Evolutionary conservation across 1,140 invertebrate genomes (phyloP), one percentile per base, ranked within the genome.

Genomic region (Brachionus plicatilis): DNA sequence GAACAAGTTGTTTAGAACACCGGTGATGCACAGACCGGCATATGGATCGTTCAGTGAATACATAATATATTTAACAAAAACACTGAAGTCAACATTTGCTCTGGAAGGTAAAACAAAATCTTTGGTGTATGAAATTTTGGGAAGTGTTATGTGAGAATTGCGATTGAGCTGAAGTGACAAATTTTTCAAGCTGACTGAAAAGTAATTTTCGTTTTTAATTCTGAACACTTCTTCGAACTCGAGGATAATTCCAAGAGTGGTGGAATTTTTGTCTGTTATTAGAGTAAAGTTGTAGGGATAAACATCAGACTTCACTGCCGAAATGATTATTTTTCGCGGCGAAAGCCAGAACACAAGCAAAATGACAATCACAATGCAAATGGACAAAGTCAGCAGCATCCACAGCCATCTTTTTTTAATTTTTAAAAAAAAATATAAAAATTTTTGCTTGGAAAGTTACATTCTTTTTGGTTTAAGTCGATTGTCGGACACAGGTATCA

Each of bases 391-490:
- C 20, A 65, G 14, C n/a, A 82, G 11, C 9, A 60, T 68, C 79
- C 79, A 82, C 17, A 82, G n/a, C 79, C 79, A 82, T 37, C 79
- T 82, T 14, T 24, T 43, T 12, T 75, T 43, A 75, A 45, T 20
- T 8, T 43, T 47, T 47, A 37, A 2, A 2, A 70, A 24, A 70
- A 14, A 5, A n/a, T 41, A 47, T 20, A 0, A 75, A 75, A 75
- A 75, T 29, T 75, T 43, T 45, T 20, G 2, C 47, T 45, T 45
- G 3, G 14, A 47, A 47, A 47, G 14, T 65, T 82, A 82, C 79
- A 82, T 82, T 41, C 79, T 17, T 68, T 82, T 82, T 27, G 79
- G 79, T 47, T 82, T 82, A 5, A 82, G 79, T 3, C 79, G 8
- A 12, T 82, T 82, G 29, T 82, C 79, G 3, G 79, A 82, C 6